Evolutionary conservation across 2,888 invertebrate species (phyloP).

Genomic region (Eulithis prunata): DNA sequence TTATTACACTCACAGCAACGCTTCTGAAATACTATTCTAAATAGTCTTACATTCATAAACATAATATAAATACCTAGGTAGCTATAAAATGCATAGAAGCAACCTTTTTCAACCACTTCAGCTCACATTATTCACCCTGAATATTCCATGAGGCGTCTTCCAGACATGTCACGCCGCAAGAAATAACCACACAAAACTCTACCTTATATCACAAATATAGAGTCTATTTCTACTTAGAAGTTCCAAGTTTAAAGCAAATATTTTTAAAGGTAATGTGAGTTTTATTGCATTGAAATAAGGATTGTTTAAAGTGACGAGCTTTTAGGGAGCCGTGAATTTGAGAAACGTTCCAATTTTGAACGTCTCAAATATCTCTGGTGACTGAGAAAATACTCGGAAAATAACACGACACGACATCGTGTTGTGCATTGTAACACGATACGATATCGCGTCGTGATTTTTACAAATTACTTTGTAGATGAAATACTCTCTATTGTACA

Average conservation of each 20-base stretch:
- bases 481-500: no score
- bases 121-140: slow-evolving; percentile 36
- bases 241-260: slow-evolving; percentile 32
- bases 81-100: slow-evolving; percentile 19
- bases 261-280: slow-evolving; percentile 40
- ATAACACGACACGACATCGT: no score
- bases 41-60: neutral
- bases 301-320: slow-evolving; percentile 32
- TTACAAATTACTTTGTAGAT: no score
- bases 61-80: neutral
- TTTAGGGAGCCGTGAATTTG: slow-evolving; percentile 33
- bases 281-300: slow-evolving; percentile 39
- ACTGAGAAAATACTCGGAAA: neutral
- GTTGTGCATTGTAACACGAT: no score
- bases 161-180: slow-evolving; percentile 23
- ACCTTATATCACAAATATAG: slow-evolving; percentile 16
- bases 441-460: no score
- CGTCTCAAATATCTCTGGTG: neutral
- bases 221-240: slow-evolving; percentile 19
- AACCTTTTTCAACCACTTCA: slow-evolving; percentile 30
- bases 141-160: slow-evolving; percentile 38
- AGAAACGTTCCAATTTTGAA: slow-evolving; percentile 14
- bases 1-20: no score
- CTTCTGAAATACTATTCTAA: no score
- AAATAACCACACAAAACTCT: slow-evolving; percentile 17